Percentiles rank a stretch among this genome's conserved stretches.
Conservation (phyloP, 2,113 vertebrate genomes). For the Phylloscopus trochiloides region DNA sequence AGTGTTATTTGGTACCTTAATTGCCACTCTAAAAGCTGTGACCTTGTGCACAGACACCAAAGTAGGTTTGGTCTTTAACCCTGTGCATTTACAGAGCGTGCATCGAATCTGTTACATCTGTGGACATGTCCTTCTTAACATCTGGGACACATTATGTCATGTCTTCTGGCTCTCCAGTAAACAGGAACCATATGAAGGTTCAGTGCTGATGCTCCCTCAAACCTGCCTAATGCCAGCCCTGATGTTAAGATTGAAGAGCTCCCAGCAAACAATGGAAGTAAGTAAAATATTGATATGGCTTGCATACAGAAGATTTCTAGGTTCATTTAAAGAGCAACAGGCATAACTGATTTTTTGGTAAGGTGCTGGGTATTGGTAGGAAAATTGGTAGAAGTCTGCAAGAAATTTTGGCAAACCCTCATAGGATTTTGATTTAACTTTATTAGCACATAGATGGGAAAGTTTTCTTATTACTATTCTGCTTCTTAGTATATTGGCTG, state of each 20-base stretch:
- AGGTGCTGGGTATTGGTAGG: background rate
- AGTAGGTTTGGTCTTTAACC: slow-evolving; percentile 26
- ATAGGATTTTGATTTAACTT: background rate
- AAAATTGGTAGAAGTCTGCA: background rate
- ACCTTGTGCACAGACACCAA: background rate
- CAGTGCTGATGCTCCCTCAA: background rate
- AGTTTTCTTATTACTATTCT: background rate
- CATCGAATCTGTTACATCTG: background rate
- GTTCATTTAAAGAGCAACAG: background rate
- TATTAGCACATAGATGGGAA: background rate
- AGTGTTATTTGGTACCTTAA: background rate
- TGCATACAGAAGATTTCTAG: background rate
- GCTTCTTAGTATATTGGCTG: background rate
- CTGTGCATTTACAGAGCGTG: background rate
- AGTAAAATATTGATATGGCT: background rate
- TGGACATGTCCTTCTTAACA: slow-evolving; percentile 26
- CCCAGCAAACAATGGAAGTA: background rate
- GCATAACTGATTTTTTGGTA: background rate
- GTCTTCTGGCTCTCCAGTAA: slow-evolving; percentile 66
- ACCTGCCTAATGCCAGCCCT: background rate
- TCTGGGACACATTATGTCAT: slow-evolving; percentile 31
- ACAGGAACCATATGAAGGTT: slow-evolving; percentile 61
- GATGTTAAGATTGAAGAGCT: background rate
- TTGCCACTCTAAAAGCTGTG: background rate
- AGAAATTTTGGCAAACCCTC: background rate